phyloP scores from a whole-genome alignment of 2,113 vertebrate genomes.

The Entomyzon cyanotis region DNA sequence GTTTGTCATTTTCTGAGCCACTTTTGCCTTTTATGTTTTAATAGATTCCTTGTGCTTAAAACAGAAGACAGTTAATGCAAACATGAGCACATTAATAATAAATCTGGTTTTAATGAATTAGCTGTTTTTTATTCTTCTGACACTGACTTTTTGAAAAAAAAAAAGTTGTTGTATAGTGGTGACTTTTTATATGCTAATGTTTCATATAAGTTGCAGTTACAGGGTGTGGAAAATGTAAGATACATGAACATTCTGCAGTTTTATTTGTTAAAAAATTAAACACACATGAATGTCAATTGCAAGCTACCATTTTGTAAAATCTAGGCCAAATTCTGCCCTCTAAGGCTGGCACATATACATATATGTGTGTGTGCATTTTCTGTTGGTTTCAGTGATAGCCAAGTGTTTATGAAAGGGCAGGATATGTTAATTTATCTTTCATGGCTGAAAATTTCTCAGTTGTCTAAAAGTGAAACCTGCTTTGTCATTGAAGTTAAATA shows the following conservation, averaged over 20 bases:
- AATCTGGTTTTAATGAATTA: conserved; percentile 4
- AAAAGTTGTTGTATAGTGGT: conserved; percentile 1
- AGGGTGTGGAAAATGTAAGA: background rate
- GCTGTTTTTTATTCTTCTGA: background rate
- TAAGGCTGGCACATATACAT: background rate
- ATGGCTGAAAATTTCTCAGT: background rate
- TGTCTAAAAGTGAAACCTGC: background rate
- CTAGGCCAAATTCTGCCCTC: background rate
- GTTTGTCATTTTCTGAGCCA: conserved; percentile 7
- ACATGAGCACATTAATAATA: background rate
- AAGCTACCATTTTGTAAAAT: background rate
- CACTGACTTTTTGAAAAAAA: background rate
- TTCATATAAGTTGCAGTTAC: background rate
- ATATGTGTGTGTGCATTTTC: background rate
- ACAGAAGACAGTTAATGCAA: background rate
- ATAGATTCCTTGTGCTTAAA: background rate
- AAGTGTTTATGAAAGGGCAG: background rate
- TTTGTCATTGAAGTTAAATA: conserved; percentile 25
- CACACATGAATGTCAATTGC: background rate
- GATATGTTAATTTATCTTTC: background rate
- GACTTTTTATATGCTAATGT: conserved; percentile 38
- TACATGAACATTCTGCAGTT: background rate
- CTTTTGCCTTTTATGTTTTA: background rate
- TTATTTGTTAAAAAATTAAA: background rate
- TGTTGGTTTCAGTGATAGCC: background rate